Percentiles rank a stretch among this genome's conserved stretches.
Evolutionary conservation across 2,113 vertebrate species (phyloP).

Genomic region (Platycercus adscitus): DNA sequence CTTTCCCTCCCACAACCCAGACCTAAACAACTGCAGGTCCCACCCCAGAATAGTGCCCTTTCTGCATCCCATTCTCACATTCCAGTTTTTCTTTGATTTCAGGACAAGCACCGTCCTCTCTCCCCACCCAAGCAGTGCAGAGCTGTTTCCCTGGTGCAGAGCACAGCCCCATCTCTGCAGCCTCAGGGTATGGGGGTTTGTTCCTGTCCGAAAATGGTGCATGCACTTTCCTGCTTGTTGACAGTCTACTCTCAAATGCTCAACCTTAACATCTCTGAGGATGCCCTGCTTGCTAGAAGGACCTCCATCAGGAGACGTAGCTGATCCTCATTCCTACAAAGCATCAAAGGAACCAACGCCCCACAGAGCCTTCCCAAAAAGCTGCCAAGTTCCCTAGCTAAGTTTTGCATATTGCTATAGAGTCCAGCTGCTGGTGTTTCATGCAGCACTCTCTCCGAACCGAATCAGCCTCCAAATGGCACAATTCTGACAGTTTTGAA

Average conservation of each 20-base stretch:
- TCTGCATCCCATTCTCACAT: background rate
- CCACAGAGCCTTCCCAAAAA: background rate
- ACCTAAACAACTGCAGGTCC: background rate
- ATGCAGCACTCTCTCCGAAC: background rate
- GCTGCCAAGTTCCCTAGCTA: background rate
- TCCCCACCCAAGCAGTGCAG: background rate
- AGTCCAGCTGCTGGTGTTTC: background rate
- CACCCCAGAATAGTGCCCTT: rapidly evolving
- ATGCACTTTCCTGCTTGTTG: background rate
- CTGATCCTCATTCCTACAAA: background rate
- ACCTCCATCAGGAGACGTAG: background rate
- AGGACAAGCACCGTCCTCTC: background rate
- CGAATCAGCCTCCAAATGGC: background rate
- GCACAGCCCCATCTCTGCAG: background rate
- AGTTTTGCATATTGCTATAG: background rate
- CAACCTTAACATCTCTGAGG: background rate
- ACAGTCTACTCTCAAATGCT: background rate
- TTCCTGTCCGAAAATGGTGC: background rate
- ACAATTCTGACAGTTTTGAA: background rate
- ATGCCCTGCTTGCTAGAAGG: background rate
- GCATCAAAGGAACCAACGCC: rapidly evolving
- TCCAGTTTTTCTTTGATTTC: background rate
- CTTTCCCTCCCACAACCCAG: background rate
- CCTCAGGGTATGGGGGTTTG: rapidly evolving
- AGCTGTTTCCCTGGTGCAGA: background rate